Percentiles rank a stretch among this genome's conserved stretches.
These are phyloP conservation scores for Nothocercus nigrocapillus DNA, from an alignment of 2,113 vertebrate species.

Conservation along the genomic window DNA sequence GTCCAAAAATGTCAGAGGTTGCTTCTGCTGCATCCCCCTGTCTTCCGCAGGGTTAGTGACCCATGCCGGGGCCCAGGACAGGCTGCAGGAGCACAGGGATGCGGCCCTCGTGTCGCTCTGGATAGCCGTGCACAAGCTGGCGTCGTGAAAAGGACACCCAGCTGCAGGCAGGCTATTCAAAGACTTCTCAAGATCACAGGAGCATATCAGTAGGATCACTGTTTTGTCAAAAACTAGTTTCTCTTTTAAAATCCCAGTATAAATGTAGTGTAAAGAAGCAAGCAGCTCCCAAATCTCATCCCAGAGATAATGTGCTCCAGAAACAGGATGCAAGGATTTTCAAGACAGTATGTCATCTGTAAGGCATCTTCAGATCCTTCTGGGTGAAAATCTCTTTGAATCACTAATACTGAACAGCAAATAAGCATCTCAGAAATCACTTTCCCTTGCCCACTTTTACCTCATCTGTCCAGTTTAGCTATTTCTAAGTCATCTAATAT, in stretches of 20 bases:
- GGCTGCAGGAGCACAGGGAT: neutral
- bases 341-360: conserved; percentile 18
- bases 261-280: neutral
- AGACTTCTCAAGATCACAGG: neutral
- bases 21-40: neutral
- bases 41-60: neutral
- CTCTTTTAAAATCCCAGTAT: neutral
- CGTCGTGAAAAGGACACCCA: neutral
- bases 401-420: conserved; percentile 3
- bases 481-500: conserved; percentile 4
- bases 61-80: too few species aligned
- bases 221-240: neutral
- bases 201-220: neutral
- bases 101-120: neutral
- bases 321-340: neutral
- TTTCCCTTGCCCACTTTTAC: neutral
- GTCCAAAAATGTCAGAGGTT: neutral
- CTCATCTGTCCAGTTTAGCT: neutral
- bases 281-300: neutral
- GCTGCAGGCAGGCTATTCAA: neutral
- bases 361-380: conserved; percentile 27
- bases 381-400: conserved; percentile 5
- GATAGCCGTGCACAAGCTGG: neutral
- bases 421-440: neutral
- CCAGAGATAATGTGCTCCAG: neutral